Base-by-base conservation (phyloP, 2,797 vertebrate species). In the Lagodon rhomboides region DNA sequence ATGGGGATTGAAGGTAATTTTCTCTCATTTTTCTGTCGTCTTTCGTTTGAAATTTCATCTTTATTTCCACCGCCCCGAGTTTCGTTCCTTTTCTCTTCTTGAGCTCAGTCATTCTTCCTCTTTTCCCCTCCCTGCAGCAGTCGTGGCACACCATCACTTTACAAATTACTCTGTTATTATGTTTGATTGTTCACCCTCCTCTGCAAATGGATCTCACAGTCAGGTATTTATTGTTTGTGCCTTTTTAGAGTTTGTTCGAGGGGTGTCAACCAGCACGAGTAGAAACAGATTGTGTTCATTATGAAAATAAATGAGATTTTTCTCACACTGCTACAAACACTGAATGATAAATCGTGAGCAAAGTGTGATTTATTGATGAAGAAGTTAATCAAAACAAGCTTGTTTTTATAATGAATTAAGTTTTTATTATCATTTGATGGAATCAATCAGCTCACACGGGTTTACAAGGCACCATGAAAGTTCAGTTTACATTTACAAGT, bases 1-100 rank as follows among this genome's bases (percentile, higher is more conserved):
- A 93, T 99, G 89, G 98, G 98, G 64, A 97, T 99, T 80, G 98
- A 99, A 95, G 98, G 98, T 99, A 95, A 95, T 27, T 58, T 56
- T 69, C 30, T 34, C 2, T 3, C 5, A 41, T 51, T 22, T 68
- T 25, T 68, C 7, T 12, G 3, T 47, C 12, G 22, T 30, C 11
- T 56, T 55, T 79, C 11, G 6, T 46, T 46, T 20, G 38, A 11
- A 38, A 38, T 38, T 38, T 38, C 3, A 0, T 22, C 22, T 65
- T 71, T 25, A 44, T 34, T 71, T 62, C 72, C 4, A 43, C 13
- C 41, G 22, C 18, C 12, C 22, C 6, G 4, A 13, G 4, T 58
- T 25, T 59, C 9, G 38, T 65, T 17, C 10, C 5, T 41, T 11
- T 34, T 53, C 54, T 22, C 15, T 30, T 15, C 20, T 53, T 74